Evolutionary conservation across 2,888 invertebrate genomes (phyloP).

Genomic region (Meteorus colon): DNA sequence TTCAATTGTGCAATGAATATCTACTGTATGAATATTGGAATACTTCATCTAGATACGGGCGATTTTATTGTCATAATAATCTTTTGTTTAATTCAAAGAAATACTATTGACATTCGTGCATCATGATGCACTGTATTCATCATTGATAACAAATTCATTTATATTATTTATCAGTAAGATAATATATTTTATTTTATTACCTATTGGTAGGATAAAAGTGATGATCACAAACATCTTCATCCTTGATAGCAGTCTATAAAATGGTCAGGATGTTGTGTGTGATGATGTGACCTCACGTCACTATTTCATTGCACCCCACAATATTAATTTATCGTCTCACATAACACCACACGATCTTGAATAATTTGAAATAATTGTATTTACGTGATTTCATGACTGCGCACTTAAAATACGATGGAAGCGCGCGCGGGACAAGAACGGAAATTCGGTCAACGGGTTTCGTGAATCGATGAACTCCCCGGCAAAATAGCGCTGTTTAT

Average conservation of each 20-base stretch:
- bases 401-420: conserved; percentile 26
- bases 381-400: conserved; percentile 37
- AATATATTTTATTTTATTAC: conserved; percentile 13
- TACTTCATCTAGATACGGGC: too few relatives aligned
- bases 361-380: conserved; percentile 8
- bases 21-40: too few relatives aligned
- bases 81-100: too few relatives aligned
- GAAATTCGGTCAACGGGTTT: conserved; percentile 41
- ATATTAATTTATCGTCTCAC: not conserved
- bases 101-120: too few relatives aligned
- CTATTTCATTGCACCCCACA: not conserved
- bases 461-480: conserved; percentile 33
- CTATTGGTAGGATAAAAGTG: conserved; percentile 11
- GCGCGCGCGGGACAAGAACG: conserved; percentile 13
- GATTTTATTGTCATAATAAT: too few relatives aligned
- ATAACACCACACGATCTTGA: not conserved
- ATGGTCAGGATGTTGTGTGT: not conserved
- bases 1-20: too few relatives aligned
- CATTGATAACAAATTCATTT: too few relatives aligned
- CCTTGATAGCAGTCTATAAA: not conserved
- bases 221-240: conserved; percentile 26
- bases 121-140: too few relatives aligned
- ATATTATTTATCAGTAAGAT: not conserved
- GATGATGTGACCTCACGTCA: not conserved
- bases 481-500: not conserved